Evolutionary conservation across 2,113 vertebrate genomes (phyloP).

Genomic region (Sterna hirundo): DNA sequence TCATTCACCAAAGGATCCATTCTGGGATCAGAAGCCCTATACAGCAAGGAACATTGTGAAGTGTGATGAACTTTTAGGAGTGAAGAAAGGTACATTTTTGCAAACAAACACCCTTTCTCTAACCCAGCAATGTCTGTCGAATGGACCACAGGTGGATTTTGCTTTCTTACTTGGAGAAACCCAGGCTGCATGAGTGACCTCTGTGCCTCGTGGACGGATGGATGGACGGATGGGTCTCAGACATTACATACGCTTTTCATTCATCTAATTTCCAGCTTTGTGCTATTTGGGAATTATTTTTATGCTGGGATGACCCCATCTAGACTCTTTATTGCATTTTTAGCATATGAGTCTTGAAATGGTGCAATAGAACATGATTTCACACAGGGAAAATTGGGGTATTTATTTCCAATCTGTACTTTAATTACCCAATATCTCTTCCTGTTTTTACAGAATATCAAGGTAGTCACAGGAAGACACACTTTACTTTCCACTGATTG

Average conservation of each 20-base stretch:
- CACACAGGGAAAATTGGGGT: neutral
- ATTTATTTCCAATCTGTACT: neutral
- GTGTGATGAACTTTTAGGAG: neutral
- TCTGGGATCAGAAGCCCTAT: neutral
- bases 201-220: neutral
- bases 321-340: neutral
- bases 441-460: constrained; percentile 62
- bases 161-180: neutral
- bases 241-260: accelerated
- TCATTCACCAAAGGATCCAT: neutral
- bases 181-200: neutral
- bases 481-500: constrained; percentile 64
- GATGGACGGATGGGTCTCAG: neutral
- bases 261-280: neutral
- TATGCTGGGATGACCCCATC: neutral
- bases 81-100: neutral
- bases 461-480: constrained; percentile 52
- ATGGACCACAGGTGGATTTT: neutral
- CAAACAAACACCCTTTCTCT: neutral
- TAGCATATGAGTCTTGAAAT: neutral
- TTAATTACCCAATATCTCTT: constrained; percentile 36
- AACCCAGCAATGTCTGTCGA: accelerated
- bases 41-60: neutral
- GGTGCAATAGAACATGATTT: accelerated
- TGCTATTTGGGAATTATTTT: neutral